These are phyloP conservation scores for Folsomia manolachei DNA, from an alignment of 2,888 invertebrate species.

Conservation along the genomic window DNA sequence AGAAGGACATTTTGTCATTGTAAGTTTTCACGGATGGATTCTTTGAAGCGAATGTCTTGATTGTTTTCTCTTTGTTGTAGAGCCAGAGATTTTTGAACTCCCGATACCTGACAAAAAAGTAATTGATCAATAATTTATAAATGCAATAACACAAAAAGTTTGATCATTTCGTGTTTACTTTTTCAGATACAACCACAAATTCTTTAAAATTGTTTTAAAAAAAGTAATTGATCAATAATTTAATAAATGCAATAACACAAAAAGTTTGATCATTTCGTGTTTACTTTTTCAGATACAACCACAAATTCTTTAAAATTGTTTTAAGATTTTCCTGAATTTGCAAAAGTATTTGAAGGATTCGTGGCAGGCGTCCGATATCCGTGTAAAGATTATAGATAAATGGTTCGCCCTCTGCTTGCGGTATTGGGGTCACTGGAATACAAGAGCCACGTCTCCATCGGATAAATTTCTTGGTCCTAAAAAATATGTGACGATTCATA, in stretches of 20 bases:
- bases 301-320: slow-evolving; percentile 35
- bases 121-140: background rate
- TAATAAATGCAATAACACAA: too few species aligned
- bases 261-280: background rate
- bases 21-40: slow-evolving; percentile 65
- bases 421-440: slow-evolving; percentile 66
- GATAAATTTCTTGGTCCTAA: slow-evolving; percentile 67
- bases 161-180: slow-evolving; percentile 26
- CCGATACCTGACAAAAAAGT: slow-evolving; percentile 62
- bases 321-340: slow-evolving; percentile 44
- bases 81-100: slow-evolving; percentile 74
- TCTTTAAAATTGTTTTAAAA: slow-evolving; percentile 34
- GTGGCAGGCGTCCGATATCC: slow-evolving; percentile 69
- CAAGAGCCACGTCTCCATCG: slow-evolving; percentile 86
- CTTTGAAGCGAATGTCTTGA: slow-evolving; percentile 73
- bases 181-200: slow-evolving; percentile 43
- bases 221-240: too few species aligned
- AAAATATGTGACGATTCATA: too few species aligned
- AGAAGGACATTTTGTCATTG: slow-evolving; percentile 82
- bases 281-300: slow-evolving; percentile 45
- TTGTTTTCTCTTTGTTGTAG: slow-evolving; percentile 69
- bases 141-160: too few species aligned
- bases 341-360: slow-evolving; percentile 56
- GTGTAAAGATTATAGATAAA: slow-evolving; percentile 74
- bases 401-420: slow-evolving; percentile 56